Evolutionary conservation across 2,888 invertebrate species (phyloP), one percentile per base, ranked within the genome.

Genomic region (Epinotia ramella): DNA sequence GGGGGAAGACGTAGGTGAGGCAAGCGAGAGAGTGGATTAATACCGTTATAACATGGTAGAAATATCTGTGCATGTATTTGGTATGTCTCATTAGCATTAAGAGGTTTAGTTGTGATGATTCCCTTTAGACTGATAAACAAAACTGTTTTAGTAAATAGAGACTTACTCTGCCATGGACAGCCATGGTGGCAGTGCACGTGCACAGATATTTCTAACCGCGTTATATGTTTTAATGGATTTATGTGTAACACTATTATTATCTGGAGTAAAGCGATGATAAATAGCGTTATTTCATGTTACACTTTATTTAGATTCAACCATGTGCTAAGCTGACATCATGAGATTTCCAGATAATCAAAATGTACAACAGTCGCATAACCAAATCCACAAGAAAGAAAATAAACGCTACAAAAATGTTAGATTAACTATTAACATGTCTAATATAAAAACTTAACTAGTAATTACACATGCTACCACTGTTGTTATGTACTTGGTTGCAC

Each of bases 1-100:
- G 86, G 87, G 83, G 80, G 56, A 81, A 83, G 81, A 79, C 79
- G 83, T 85, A 80, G 82, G 83, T 84, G 72, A 80, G 80, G 78
- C 76, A 79, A 73, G 72, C 75, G 63, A 70, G 69, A 76, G 79
- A 80, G 18, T 49, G 28, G 5, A 49, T 28, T 24, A 24, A 49
- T 49, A 49, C 16, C 3, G 53, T 16, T 53, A 49, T 16, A 46
- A 46, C 46, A n/a, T n/a, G n/a, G 49, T 49, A 5, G 16, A 13
- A 53, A 6, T 53, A 53, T n/a, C 16, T 53, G 13, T 13, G 53
- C 53, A 28, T 3, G 24, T 28, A 3, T 28, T 3, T 28, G 24
- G 24, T 28, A 28, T 28, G 3, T n/a, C n/a, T n/a, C n/a, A n/a
- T n/a, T n/a, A n/a, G n/a, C n/a, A n/a, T n/a, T n/a, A n/a, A 33